Evolutionary conservation across 2,113 vertebrate genomes (phyloP).

Genomic region (Petroica traversi): DNA sequence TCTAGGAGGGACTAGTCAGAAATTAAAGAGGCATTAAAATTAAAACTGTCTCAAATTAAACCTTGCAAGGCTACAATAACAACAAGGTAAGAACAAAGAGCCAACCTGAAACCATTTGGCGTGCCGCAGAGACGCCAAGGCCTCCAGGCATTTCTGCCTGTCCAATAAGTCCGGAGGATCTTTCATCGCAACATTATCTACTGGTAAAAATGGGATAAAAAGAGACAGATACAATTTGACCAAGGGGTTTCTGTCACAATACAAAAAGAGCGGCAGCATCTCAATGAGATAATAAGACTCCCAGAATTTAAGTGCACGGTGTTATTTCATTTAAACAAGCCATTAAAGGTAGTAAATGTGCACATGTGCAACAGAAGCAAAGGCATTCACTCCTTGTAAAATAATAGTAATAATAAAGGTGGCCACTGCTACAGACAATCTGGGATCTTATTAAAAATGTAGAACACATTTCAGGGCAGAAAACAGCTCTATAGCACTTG

Average conservation of each 20-base stretch:
- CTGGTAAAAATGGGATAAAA: conserved; percentile 87
- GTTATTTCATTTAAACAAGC: conserved; percentile 70
- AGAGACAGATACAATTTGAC: conserved; percentile 84
- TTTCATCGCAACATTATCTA: conserved; percentile 95
- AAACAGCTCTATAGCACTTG: conserved; percentile 72
- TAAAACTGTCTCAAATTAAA: conserved; percentile 64
- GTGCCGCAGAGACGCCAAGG: conserved; percentile 99
- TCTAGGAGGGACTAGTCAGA: conserved; percentile 51
- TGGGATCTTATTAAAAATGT: conserved; percentile 80
- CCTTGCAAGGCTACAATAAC: conserved; percentile 86
- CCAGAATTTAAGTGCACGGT: conserved; percentile 73
- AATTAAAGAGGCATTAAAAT: conserved; percentile 57
- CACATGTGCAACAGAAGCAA: conserved; percentile 67
- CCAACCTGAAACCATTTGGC: conserved; percentile 99
- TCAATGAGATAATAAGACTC: conserved; percentile 79
- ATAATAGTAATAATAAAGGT: conserved; percentile 64
- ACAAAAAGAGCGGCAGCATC: conserved; percentile 73
- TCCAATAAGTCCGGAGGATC: conserved; percentile 97
- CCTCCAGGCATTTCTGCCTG: conserved; percentile 99
- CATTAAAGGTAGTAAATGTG: conserved; percentile 68
- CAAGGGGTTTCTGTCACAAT: conserved; percentile 79
- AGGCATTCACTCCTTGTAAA: conserved; percentile 67
- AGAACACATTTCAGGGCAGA: conserved; percentile 67
- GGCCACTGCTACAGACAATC: conserved; percentile 68
- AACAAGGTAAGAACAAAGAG: conserved; percentile 89